Base-by-base conservation (phyloP, 1,140 invertebrate genomes). In the Caerostris extrusa region DNA sequence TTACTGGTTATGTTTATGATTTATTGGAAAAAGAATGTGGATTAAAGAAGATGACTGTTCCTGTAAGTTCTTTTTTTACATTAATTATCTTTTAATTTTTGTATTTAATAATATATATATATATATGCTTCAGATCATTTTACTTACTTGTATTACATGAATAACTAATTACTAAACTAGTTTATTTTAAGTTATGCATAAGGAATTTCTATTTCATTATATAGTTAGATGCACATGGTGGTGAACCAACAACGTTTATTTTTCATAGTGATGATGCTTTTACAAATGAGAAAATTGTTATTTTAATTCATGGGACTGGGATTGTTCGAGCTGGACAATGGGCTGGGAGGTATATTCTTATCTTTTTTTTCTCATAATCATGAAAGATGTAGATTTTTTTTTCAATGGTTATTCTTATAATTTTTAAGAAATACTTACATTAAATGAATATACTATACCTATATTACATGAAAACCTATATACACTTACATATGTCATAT, bases 251-350 rank as follows among this genome's bases (percentile, higher is more conserved):
- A 3, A 97, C 97, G 50, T 97, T 97, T 95, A 96, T 98, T 88
- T 98, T 97, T 96, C 96, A 96, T 3, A 97, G 97, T 60, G 96
- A 97, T 55, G 96, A 97, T 96, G 96, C 97, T 95, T 95, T 97
- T 58, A 95, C 95, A 7, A 97, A 97, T 94, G 60, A 98, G 90
- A 96, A 96, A 94, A 95, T 98, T n/a, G 95, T 98, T 82, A 96
- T 98, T 12, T 96, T 98, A 7, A 97, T 98, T 91, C 97, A 98
- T 96, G 98, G 98, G 0, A 97, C 97, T 94, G 98, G 98, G 19
- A 97, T 97, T 56, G 98, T 98, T 0, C 96, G 97, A 94, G 98
- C 98, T 93, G 98, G 98, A 0, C 98, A 98, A 95, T 98, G 98
- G 98, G 97, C 98, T 58, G 96, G 98, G 95, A 97, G 96, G 96